These are phyloP conservation scores for Anguilla pacifica DNA, from an alignment of 2,797 vertebrate species.

Conservation along the genomic window DNA sequence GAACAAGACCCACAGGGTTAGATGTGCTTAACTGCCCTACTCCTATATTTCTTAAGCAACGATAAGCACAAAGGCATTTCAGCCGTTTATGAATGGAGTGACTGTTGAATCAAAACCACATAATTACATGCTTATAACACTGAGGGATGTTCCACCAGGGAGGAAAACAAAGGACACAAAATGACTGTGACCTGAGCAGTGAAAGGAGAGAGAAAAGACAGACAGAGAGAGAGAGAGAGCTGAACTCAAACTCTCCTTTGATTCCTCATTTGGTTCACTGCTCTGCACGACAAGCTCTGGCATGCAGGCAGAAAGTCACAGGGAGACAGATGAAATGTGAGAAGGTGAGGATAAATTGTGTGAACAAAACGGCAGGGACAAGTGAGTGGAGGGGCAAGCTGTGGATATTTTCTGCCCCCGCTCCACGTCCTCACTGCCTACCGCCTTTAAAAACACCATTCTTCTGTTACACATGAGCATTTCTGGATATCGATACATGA, in stretches of 20 bases:
- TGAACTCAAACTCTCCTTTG: background rate
- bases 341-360: background rate
- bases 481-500: background rate
- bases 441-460: background rate
- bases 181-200: background rate
- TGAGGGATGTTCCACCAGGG: background rate
- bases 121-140: background rate
- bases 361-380: background rate
- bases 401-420: background rate
- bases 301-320: constrained; percentile 13
- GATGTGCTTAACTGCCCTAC: background rate
- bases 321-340: background rate
- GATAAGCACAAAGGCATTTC: background rate
- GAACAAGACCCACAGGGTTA: background rate
- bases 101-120: constrained; percentile 1
- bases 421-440: too few relatives aligned
- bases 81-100: background rate
- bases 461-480: background rate
- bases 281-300: constrained; percentile 24
- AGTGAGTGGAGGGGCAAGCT: constrained; percentile 30
- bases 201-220: background rate
- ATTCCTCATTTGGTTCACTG: background rate
- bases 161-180: constrained; percentile 2
- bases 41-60: background rate
- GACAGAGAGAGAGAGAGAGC: constrained; percentile 14